Conservation (phyloP, 30 jellyfish, hydroid and myxozoan genomes). For the Hydractinia echinata region DNA sequence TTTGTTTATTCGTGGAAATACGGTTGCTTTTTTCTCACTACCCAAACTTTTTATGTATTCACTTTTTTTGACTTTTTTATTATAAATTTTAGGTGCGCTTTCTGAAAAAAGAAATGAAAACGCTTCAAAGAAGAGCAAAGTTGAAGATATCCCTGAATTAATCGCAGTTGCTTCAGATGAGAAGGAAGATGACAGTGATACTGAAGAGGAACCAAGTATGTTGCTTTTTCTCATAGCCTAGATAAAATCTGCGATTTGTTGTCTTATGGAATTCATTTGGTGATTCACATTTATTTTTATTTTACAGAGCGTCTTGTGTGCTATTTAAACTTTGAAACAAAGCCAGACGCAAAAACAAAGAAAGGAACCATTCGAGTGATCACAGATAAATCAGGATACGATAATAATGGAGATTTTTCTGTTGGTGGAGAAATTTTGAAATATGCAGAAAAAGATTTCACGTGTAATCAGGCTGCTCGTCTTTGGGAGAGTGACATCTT, state of each 20-base stretch:
- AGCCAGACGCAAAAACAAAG: slow-evolving; percentile 32
- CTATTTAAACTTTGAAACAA: slow-evolving; percentile 77
- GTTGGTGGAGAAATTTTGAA: slow-evolving; percentile 36
- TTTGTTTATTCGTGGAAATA: slow-evolving; percentile 43
- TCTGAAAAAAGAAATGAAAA: slow-evolving; percentile 1
- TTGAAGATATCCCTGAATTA: slow-evolving; percentile 64
- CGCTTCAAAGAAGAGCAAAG: slow-evolving; percentile 15
- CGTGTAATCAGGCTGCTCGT: slow-evolving; percentile 90
- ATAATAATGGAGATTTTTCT: slow-evolving; percentile 57
- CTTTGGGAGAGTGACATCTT: slow-evolving; percentile 41
- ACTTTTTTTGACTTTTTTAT: background rate
- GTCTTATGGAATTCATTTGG: background rate
- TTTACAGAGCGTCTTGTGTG: slow-evolving; percentile 82
- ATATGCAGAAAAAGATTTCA: slow-evolving; percentile 32
- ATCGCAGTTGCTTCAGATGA: slow-evolving; percentile 57
- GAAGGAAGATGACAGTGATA: slow-evolving; percentile 47
- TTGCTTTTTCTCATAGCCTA: background rate
- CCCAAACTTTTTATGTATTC: background rate
- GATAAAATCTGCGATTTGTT: background rate
- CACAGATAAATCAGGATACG: slow-evolving; percentile 88
- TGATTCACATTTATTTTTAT: background rate
- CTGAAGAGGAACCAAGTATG: slow-evolving; percentile 54
- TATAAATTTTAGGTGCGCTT: background rate
- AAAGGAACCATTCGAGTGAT: slow-evolving; percentile 61
- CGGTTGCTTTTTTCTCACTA: slow-evolving; percentile 12